Evolutionary conservation across 37 sponge, comb jelly and placozoan species (phyloP).

Genomic region (Chondrilla cf. caribensis): DNA sequence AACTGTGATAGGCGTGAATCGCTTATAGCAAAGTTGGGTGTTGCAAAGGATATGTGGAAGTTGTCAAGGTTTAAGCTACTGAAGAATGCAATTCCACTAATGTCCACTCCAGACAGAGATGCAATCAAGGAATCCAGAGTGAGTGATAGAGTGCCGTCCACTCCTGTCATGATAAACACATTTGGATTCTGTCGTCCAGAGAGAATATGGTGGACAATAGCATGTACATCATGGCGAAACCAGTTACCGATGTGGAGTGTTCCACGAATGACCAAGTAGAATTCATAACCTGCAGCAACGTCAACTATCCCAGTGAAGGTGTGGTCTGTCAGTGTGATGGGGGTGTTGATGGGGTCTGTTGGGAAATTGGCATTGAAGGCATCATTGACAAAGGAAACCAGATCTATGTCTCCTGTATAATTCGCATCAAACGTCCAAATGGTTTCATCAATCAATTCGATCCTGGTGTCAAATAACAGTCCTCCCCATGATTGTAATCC

Average conservation of each 20-base stretch:
- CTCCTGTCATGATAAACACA: background rate
- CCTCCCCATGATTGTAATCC: too few species aligned
- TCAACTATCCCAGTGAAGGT: too few species aligned
- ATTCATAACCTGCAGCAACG: too few species aligned
- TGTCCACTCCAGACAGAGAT: background rate
- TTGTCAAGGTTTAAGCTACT: background rate
- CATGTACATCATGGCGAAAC: background rate
- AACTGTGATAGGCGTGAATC: background rate
- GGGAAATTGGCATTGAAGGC: too few species aligned
- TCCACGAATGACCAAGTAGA: background rate
- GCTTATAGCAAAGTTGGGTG: background rate
- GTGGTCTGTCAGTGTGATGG: too few species aligned
- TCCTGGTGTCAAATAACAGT: too few species aligned
- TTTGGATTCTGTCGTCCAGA: background rate
- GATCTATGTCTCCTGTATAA: too few species aligned
- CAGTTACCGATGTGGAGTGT: background rate
- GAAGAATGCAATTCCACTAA: background rate
- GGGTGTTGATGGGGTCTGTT: too few species aligned
- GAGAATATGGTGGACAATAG: background rate
- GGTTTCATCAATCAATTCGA: too few species aligned
- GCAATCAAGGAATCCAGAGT: background rate
- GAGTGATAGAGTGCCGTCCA: background rate
- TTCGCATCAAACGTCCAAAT: too few species aligned
- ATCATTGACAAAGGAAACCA: too few species aligned
- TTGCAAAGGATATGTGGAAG: background rate